Evolutionary conservation across 1,140 invertebrate genomes (phyloP), one percentile per base, ranked within the genome.

Genomic region (Drosophila kepulauana): DNA sequence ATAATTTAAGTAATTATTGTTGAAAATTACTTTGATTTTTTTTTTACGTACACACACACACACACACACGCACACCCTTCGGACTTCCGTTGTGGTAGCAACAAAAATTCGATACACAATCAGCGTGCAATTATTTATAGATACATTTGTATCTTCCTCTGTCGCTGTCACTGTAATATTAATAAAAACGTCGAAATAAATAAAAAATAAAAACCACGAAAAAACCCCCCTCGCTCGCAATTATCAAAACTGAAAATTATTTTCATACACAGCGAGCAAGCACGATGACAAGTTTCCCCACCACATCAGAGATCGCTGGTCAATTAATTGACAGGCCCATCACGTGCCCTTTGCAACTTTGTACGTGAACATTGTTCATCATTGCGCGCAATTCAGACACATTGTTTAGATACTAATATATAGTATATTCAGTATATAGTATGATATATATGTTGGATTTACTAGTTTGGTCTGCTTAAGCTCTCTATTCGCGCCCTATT

Each of bases 1-100:
- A 88, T 84, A 88, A 88, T 88, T 84, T 78, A 68, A 56, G 74
- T 81, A 80, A 81, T 87, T 87, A 87, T 78, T 75, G 38, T 54
- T 68, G 71, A 43, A 87, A 81, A 84, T 88, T 84, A 78, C 78
- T 88, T 88, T 70, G 77, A 80, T 80, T 87, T 82, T 69, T 45
- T 65, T 20, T 30, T 10, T 61, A 7, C 46, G 28, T 25, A 62
- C 52, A 43, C 45, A 16, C 15, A 0, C 38, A 7, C 38, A 7
- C 8, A 25, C 57, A 51, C 48, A 49, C 48, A 49, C 20, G 4
- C 16, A 25, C 10, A 51, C 25, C 57, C 49, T 48, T 45, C 16
- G 51, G 6, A 63, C 70, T 63, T 74, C 70, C 75, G 71, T n/a
- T 78, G 61, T 20, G 41, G 6, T 8, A 43, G 43, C 45, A 25